phyloP scores from a whole-genome alignment of 2,888 invertebrate species.

The Chloroclysta siterata region DNA sequence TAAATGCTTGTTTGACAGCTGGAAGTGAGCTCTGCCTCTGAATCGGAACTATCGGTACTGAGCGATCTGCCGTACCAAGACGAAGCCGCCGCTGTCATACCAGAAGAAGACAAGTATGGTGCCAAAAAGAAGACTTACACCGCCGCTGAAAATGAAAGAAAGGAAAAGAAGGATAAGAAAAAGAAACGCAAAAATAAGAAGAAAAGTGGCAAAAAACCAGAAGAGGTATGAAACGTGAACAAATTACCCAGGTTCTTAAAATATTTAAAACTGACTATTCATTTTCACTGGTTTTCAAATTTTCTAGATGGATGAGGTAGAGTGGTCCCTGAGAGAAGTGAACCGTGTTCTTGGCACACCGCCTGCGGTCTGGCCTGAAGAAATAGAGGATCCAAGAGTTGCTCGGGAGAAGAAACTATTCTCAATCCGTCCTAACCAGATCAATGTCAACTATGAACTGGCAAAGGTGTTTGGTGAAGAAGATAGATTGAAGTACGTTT shows the following conservation, averaged over 20 bases:
- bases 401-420: conserved; percentile 12
- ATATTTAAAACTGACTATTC: not conserved
- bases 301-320: conserved; percentile 65
- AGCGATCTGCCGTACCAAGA: conserved; percentile 11
- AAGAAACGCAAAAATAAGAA: conserved; percentile 28
- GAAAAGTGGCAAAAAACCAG: conserved; percentile 12
- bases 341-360: conserved; percentile 52
- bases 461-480: conserved; percentile 20
- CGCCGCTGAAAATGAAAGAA: not conserved
- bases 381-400: not conserved
- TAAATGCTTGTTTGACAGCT: too few species aligned
- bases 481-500: conserved; percentile 6
- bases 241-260: not conserved
- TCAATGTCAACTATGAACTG: conserved; percentile 25
- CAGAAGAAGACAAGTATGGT: conserved; percentile 25
- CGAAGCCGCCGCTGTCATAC: conserved; percentile 14
- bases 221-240: not conserved
- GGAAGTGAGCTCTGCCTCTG: conserved; percentile 16
- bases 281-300: not conserved
- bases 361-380: not conserved
- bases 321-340: conserved; percentile 58
- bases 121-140: conserved; percentile 24
- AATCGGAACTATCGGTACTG: conserved; percentile 4
- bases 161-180: conserved; percentile 18
- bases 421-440: conserved; percentile 9